Base-by-base conservation (phyloP, 2,888 invertebrate genomes). In the Synanthedon vespiformis region DNA sequence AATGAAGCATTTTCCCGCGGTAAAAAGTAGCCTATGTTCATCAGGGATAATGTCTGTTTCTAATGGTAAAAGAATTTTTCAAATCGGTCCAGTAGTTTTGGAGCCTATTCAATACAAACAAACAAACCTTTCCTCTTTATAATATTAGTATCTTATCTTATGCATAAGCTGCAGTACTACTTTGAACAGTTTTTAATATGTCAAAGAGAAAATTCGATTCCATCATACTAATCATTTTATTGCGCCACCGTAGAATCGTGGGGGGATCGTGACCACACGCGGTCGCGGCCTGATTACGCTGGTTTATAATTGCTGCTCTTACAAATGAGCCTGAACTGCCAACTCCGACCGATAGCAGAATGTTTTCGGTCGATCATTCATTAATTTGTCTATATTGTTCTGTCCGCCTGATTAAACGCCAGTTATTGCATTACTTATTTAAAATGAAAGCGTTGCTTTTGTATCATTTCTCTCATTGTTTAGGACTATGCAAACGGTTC, bases 331-430 rank as follows among this genome's bases (percentile, higher is more conserved):
- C 65, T 64, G 68, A 73, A 75, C 70, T 71, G 74, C 72, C 73
- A 70, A 74, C 69, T 71, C 69, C 34, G 34, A 70, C 61, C 71
- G 74, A 77, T 77, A 71, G 64, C 65, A 67, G 70, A 76, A 82
- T 82, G 77, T 80, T 82, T 82, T 80, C 74, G 68, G 71, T 74
- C 71, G 74, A 74, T 77, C 73, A 70, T 74, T 77, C 83, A 82
- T 85, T 86, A 84, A 84, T 82, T 84, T 82, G 80, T 74, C 72
- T 71, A 74, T 75, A 83, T 83, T 85, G 82, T 83, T 44, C 44
- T 44, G 13, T 12, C 13, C 44, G 44, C 44, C 44, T 77, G 77
- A 78, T 79, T 76, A 73, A 70, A 74, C 44, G 44, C 14, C 44
- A 14, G 44, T 44, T 44, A 44, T 13, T 44, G 11, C 5, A 14